Conservation (phyloP, 2,797 vertebrate genomes). For the Lepus townsendii region DNA sequence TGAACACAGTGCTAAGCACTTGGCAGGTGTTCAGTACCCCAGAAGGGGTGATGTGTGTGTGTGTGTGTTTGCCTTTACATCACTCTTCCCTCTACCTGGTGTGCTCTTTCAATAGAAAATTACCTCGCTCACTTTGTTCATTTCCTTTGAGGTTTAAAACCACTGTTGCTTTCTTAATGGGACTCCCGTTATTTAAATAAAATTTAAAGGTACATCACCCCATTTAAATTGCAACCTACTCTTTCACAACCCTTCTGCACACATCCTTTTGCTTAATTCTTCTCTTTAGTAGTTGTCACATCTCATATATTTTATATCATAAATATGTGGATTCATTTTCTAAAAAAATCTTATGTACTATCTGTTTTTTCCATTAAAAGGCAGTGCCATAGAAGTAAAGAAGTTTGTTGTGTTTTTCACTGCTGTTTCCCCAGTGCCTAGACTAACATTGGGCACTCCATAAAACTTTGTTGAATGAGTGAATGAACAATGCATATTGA, state of each 20-base stretch:
- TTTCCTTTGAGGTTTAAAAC: background rate
- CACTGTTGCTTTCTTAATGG: background rate
- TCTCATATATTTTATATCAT: background rate
- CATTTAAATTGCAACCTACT: background rate
- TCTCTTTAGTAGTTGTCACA: background rate
- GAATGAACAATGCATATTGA: background rate
- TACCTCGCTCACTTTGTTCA: background rate
- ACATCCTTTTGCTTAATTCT: background rate
- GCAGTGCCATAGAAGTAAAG: background rate
- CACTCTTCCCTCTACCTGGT: background rate
- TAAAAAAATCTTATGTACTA: background rate
- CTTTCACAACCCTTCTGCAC: background rate
- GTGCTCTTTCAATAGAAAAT: background rate
- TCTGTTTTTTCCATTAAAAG: background rate
- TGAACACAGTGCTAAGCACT: background rate
- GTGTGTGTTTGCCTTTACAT: background rate
- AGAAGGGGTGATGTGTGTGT: background rate
- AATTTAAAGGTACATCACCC: background rate
- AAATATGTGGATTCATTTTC: background rate
- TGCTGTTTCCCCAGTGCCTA: background rate
- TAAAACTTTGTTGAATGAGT: slow-evolving; percentile 6
- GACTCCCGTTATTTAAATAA: slow-evolving; percentile 23
- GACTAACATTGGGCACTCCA: background rate
- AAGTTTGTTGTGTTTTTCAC: slow-evolving; percentile 5
- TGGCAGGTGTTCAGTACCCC: background rate